These are phyloP conservation scores for Spondyliosoma cantharus DNA, from an alignment of 2,797 vertebrate species.

Conservation along the genomic window DNA sequence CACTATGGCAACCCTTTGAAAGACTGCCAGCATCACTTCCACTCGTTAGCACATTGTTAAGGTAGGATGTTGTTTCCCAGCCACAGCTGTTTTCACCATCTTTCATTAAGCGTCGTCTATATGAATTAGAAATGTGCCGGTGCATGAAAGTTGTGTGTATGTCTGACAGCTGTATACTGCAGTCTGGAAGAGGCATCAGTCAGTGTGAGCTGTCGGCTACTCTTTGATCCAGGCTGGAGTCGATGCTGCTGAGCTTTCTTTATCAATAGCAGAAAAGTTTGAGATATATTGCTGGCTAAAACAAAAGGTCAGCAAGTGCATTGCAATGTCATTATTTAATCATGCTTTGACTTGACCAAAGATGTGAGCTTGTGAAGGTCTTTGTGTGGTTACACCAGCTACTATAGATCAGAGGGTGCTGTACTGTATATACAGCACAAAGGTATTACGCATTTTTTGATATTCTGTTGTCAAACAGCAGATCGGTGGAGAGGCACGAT, in stretches of 20 bases:
- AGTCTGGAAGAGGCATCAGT: conserved; percentile 36
- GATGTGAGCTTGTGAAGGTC: conserved; percentile 20
- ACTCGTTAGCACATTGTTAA: conserved; percentile 77
- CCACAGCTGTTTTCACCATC: conserved; percentile 56
- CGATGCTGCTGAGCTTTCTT: conserved; percentile 65
- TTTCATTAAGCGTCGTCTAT: conserved; percentile 49
- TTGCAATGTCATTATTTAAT: conserved; percentile 23
- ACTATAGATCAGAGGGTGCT: not conserved
- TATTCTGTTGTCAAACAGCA: not conserved
- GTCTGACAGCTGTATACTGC: conserved; percentile 15
- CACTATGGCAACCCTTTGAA: conserved; percentile 76
- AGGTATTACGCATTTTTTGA: not conserved
- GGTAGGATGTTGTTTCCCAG: conserved; percentile 65
- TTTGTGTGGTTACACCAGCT: not conserved
- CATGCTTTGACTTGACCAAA: conserved; percentile 17
- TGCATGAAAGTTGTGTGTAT: not conserved
- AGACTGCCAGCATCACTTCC: conserved; percentile 62
- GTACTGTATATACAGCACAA: not conserved
- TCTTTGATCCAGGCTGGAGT: conserved; percentile 57
- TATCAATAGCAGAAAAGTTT: conserved; percentile 55
- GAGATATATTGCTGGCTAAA: conserved; percentile 50
- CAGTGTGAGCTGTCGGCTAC: conserved; percentile 31
- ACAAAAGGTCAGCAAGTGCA: conserved; percentile 58
- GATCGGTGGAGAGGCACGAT: not conserved
- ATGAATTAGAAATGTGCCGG: conserved; percentile 25